Conservation (phyloP, 1,140 invertebrate genomes). For the Hormaphis cornu region DNA sequence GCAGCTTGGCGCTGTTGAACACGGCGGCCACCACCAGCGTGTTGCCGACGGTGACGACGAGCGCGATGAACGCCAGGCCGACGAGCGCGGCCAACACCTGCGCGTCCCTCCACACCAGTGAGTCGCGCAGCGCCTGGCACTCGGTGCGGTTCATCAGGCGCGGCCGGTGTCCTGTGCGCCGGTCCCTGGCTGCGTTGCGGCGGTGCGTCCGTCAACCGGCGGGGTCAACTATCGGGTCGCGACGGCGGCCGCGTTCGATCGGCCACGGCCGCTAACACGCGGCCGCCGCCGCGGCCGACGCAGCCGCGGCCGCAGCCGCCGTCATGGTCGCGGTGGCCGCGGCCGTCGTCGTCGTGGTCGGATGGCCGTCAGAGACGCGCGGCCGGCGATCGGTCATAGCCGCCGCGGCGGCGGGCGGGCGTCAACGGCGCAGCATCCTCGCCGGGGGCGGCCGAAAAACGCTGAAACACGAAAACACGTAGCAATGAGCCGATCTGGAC, state of each 20-base stretch:
- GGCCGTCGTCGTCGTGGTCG: neutral
- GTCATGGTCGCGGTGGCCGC: neutral
- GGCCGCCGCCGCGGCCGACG: neutral
- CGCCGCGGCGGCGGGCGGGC: neutral
- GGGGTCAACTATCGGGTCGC: too few relatives aligned
- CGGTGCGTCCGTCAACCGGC: too few relatives aligned
- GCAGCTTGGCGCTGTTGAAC: constrained; percentile 72
- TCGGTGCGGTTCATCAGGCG: constrained; percentile 56
- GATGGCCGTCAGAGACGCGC: neutral
- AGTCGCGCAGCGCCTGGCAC: constrained; percentile 61
- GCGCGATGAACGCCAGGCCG: constrained; percentile 68
- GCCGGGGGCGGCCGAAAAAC: too few relatives aligned
- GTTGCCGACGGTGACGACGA: constrained; percentile 80
- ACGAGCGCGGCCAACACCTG: constrained; percentile 61
- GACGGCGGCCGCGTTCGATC: neutral
- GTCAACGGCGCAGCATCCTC: too few relatives aligned
- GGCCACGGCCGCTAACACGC: neutral
- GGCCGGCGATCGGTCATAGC: too few relatives aligned
- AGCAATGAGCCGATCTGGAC: too few relatives aligned
- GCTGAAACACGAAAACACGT: too few relatives aligned
- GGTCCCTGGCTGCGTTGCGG: too few relatives aligned
- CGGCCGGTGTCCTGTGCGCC: too few relatives aligned
- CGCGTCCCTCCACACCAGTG: constrained; percentile 67
- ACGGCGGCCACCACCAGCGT: constrained; percentile 85
- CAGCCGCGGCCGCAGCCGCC: neutral